Evolutionary conservation across 2,888 invertebrate genomes (phyloP), one percentile per base, ranked within the genome.

Genomic region (Chrysolina americana): DNA sequence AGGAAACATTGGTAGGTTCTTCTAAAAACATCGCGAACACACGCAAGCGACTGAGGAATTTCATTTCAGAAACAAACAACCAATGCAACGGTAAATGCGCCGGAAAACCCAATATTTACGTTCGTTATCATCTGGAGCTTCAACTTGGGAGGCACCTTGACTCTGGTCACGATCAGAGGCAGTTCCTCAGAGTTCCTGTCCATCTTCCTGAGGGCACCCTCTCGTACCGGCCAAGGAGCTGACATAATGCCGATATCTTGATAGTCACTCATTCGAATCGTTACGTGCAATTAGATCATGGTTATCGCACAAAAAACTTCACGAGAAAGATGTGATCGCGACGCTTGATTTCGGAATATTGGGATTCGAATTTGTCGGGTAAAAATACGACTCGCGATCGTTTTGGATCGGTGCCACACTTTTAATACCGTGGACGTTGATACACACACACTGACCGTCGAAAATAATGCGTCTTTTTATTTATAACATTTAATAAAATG

Each of bases 151-250:
- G 82, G 82, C 15, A 76, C 75, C 23, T 78, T 77, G n/a, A 80
- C 63, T 63, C 74, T 78, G 59, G 74, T 71, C 65, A 78, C 62
- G n/a, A 79, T 63, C 41, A 79, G 63, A 13, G 80, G 81, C 41
- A 73, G 68, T 9, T 77, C 75, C 65, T 80, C 80, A 17, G 77
- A 87, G 47, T 89, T 89, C 78, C 87, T 88, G 4, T 87, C 88
- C 77, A 83, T 87, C 77, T 89, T 89, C 56, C 89, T 90, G 79
- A 89, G 89, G 76, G 90, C 87, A 70, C 91, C 92, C 83, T 92
- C 92, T 83, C 90, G 91, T 81, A 94, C 91, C 79, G 94, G 93
- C 94, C 94, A 94, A 87, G 94, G 94, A 83, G 91, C 93, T 78
- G 89, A 91, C 91, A 91, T 91, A 21, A 66, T 74, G 23, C 56